These are phyloP conservation scores for Lissocephala sabroskyi DNA, from an alignment of 2,888 invertebrate species.

Conservation along the genomic window DNA sequence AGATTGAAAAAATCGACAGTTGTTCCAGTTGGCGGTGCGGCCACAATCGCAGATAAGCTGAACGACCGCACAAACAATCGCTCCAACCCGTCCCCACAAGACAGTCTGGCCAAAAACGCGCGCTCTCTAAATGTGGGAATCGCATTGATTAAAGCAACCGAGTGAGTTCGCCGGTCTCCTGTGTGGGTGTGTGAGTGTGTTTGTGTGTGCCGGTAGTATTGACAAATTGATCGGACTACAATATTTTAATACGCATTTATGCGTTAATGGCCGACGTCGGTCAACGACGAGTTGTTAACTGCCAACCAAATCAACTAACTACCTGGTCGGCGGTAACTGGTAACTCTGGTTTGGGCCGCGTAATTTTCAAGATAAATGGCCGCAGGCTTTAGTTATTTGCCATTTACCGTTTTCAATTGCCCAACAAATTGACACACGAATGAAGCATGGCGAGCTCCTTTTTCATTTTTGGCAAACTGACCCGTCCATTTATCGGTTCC, in stretches of 20 bases:
- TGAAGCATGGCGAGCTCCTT: not conserved
- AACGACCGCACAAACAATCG: slow-evolving; percentile 11
- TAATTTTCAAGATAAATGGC: slow-evolving; percentile 6
- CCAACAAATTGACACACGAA: slow-evolving; percentile 7
- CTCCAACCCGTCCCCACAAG: too few species aligned
- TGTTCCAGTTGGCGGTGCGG: slow-evolving; percentile 42
- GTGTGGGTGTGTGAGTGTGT: not conserved
- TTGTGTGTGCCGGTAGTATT: not conserved
- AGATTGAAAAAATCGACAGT: slow-evolving; percentile 71
- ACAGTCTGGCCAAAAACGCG: slow-evolving; percentile 27
- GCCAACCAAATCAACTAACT: too few species aligned
- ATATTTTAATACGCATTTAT: too few species aligned
- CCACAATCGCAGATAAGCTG: slow-evolving; percentile 48
- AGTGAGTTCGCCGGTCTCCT: not conserved
- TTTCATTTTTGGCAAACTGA: not conserved
- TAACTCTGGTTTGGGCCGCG: slow-evolving; percentile 7
- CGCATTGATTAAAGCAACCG: not conserved
- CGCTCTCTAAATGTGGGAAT: too few species aligned
- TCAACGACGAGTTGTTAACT: too few species aligned
- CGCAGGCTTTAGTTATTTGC: slow-evolving; percentile 11
- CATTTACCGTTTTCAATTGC: slow-evolving; percentile 7
- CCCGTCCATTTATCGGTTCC: slow-evolving; percentile 2
- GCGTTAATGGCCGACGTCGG: too few species aligned
- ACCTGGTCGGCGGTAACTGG: too few species aligned
- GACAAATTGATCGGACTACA: not conserved